Evolutionary conservation across 2,797 vertebrate genomes (phyloP).

Genomic region (Platyrinchus mystaceus): DNA sequence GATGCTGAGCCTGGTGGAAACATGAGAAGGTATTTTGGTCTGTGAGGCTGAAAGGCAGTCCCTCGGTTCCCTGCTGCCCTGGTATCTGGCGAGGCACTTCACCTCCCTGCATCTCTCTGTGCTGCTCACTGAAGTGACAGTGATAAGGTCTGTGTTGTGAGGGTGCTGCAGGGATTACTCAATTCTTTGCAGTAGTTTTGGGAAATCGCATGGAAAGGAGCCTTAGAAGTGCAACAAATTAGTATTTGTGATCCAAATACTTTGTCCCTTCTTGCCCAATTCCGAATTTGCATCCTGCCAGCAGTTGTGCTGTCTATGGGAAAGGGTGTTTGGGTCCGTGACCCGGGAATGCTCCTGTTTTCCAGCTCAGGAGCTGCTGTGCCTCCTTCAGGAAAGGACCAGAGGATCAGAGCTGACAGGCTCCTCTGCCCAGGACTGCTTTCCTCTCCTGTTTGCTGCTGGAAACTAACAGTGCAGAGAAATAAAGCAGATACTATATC

Average conservation of each 20-base stretch:
- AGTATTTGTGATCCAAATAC: background rate
- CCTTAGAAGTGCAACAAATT: background rate
- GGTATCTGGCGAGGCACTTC: background rate
- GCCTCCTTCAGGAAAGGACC: background rate
- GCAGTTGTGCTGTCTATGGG: background rate
- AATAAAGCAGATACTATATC: background rate
- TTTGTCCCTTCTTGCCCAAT: background rate
- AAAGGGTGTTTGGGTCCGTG: background rate
- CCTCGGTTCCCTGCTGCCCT: rapidly evolving
- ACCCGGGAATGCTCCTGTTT: background rate
- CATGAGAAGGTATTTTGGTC: background rate
- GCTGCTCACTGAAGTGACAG: background rate
- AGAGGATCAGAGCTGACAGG: background rate
- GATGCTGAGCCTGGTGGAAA: background rate
- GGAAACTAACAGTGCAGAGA: background rate
- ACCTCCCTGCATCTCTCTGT: background rate
- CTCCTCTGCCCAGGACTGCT: background rate
- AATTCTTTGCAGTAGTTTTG: background rate
- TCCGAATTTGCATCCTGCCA: rapidly evolving
- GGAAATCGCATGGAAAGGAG: background rate
- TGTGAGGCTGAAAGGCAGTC: background rate
- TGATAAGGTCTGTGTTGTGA: rapidly evolving
- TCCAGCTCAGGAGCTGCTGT: background rate
- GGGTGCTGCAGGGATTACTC: background rate
- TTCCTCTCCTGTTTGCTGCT: background rate